Evolutionary conservation across 2,888 invertebrate genomes (phyloP), one percentile per base, ranked within the genome.

Genomic region (Serrognathus titanus): DNA sequence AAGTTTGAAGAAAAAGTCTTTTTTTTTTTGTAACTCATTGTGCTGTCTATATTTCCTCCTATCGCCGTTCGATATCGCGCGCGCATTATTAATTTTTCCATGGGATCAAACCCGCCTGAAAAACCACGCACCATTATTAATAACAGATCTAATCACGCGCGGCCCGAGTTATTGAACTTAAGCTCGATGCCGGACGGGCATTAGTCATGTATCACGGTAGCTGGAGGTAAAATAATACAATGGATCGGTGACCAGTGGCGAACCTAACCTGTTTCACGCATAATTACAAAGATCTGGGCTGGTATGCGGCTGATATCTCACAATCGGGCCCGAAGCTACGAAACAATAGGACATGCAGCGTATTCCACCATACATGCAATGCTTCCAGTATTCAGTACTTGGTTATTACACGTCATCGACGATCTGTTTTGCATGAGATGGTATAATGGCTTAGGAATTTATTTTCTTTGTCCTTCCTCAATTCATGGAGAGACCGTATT

Each of bases 211-310:
- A 49, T 13, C 43, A 56, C 55, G 39, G 60, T 62, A 60, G 58
- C 60, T 60, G 52, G 60, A 60, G 62, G 62, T 62, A 56, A 53
- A 54, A 51, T 58, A 60, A 51, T 60, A 60, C 58, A 62, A 62
- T 58, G 55, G 57, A 59, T 59, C 50, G 51, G 59, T 59, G 57
- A 62, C 62, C 62, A 58, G 62, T 60, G 60, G 62, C 62, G 60
- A 55, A 59, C 59, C 57, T 48, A 62, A 61, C 61, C 61, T 57
- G 61, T 61, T 61, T 57, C 61, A 55, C 55, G 61, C 61, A 53
- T 59, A 62, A 62, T 62, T 62, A 62, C 58, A 56, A 58, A 58
- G 59, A 59, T 61, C 54, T 54, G 47, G 51, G 47, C 31, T 47
- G 62, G 62, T 59, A 62, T 62, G 62, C 58, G 55, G 57, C 55